Conservation (phyloP, 2,797 vertebrate species). For the Knipowitschia caucasica region DNA sequence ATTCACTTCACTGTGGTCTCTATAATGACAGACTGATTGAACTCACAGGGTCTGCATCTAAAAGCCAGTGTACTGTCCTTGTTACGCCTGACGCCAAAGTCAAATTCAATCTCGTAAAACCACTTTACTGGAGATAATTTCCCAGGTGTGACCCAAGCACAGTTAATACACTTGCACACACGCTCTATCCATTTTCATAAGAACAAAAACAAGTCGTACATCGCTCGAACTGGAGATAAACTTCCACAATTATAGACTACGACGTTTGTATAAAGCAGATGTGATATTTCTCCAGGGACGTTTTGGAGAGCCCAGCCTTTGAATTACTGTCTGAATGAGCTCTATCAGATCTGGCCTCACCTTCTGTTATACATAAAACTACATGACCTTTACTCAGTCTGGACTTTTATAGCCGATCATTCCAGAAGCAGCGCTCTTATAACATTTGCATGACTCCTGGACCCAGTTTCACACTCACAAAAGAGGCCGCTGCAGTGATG, state of each 20-base stretch:
- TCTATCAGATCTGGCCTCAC: background rate
- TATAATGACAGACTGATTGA: conserved; percentile 4
- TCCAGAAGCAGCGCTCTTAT: background rate
- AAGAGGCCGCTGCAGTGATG: background rate
- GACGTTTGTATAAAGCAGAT: background rate
- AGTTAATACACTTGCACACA: background rate
- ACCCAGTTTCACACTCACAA: background rate
- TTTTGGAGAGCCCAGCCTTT: background rate
- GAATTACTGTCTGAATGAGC: background rate
- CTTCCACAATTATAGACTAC: background rate
- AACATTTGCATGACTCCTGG: background rate
- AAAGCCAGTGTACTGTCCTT: background rate
- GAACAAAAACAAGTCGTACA: background rate
- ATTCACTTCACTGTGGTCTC: background rate
- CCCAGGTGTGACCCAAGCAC: background rate
- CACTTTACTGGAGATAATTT: conserved; percentile 1
- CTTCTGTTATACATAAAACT: conserved; percentile 10
- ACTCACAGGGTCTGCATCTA: conserved; percentile 4
- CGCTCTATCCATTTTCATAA: background rate
- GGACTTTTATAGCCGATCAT: conserved; percentile 3
- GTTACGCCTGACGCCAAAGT: background rate
- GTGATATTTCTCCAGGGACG: background rate
- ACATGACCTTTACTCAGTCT: background rate
- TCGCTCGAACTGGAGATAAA: background rate
- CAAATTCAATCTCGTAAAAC: conserved; percentile 9